Base-by-base conservation (phyloP, 2,797 vertebrate species). In the Okamejei kenojei region DNA sequence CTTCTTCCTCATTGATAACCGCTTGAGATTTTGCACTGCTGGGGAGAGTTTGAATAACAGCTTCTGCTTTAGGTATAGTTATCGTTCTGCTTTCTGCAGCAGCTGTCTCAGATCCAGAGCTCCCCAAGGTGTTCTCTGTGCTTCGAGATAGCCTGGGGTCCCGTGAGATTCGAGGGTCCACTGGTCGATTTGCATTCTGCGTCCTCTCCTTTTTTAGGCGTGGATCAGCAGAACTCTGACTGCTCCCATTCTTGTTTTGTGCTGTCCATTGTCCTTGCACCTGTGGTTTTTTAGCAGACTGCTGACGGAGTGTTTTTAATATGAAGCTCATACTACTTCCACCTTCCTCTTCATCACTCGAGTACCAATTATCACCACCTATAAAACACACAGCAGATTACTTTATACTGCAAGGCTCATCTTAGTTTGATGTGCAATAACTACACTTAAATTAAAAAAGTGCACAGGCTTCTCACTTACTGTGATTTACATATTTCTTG, bases 321-420 rank as follows among this genome's bases (percentile, higher is more conserved):
- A 99, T 99, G 71, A 97, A 98, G 7, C 97, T 98, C 92, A 99
- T 98, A 0, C 98, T 99, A 38, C 97, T 96, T 0, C 98, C 97
- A 0, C 98, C 98, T 0, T 99, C 98, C 0, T 99, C 98, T 65
- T 99, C 98, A 0, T 99, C 98, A 19, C 98, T 99, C 3, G 98
- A 99, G 94, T 99, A 99, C 98, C 98, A 99, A 95, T 98, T 99
- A 8, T 98, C 98, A 0, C 98, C 96, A 15, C 98, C 98, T 99
- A 32, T 1, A 93, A 93, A 65, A 88, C 63, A 93, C 73, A 78
- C 45, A 93, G 71, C 84, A 88, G n/a, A 68, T 68, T 68, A 88
- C 61, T 63, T 63, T 17, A 84, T 63, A 88, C 15, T 65, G 84
- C 61, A 88, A n/a, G 23, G 63, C 26, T 32, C 65, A 15, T 10